A percentile compares a stretch with the other conserved stretches of the same genome.
phyloP scores from a whole-genome alignment of 2,888 invertebrate genomes.

The Mellilla xanthometata region DNA sequence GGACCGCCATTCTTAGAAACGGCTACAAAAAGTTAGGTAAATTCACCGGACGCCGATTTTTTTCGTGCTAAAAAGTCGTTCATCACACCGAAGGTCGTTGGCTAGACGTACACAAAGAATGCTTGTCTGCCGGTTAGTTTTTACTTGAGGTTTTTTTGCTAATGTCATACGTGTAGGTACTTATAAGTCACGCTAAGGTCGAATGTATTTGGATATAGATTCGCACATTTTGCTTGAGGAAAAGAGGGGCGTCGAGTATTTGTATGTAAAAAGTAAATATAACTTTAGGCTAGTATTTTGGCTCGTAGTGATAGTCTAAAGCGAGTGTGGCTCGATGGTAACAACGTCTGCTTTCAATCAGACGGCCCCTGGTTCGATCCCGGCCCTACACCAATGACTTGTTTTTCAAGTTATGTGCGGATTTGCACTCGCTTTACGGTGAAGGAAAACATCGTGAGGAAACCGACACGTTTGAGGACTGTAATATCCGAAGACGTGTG shows the following conservation, averaged over 20 bases:
- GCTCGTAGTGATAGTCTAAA: too few species aligned
- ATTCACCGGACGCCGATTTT: conserved; percentile 77
- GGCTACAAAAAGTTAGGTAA: conserved; percentile 76
- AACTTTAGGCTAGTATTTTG: too few species aligned
- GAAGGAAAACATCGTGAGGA: too few species aligned
- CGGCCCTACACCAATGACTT: too few species aligned
- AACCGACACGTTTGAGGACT: too few species aligned
- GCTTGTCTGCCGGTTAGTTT: conserved; percentile 70
- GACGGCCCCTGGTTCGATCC: too few species aligned
- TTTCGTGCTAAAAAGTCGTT: conserved; percentile 68
- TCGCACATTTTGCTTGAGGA: conserved; percentile 60
- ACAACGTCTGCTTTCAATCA: too few species aligned
- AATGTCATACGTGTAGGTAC: conserved; percentile 74
- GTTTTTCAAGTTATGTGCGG: too few species aligned
- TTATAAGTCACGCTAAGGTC: conserved; percentile 74
- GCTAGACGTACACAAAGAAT: conserved; percentile 78
- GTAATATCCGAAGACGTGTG: too few species aligned
- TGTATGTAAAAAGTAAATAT: background rate
- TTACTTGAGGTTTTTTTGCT: conserved; percentile 67
- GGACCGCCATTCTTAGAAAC: conserved; percentile 66
- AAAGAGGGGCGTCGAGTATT: conserved; percentile 37
- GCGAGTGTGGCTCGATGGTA: too few species aligned
- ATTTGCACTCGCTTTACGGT: too few species aligned
- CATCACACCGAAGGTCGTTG: conserved; percentile 73
- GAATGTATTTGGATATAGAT: conserved; percentile 55